Evolutionary conservation across 2,888 invertebrate genomes (phyloP), one percentile per base, ranked within the genome.

Genomic region (Melieria picta): DNA sequence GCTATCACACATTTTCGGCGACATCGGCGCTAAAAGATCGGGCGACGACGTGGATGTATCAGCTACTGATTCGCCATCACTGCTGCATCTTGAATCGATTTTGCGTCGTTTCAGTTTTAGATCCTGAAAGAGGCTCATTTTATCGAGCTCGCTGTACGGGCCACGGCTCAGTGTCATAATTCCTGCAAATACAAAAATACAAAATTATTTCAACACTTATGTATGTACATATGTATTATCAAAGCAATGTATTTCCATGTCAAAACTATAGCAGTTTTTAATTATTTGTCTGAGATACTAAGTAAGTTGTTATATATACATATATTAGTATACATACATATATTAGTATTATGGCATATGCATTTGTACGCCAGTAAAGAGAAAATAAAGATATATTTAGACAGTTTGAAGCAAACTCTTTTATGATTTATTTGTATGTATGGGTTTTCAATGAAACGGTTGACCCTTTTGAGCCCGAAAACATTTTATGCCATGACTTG

Each of bases 71-170:
- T 95, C 96, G 92, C 96, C 96, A 93, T 96, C 96, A 89, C 95
- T 95, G 89, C 95, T 95, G 90, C 96, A 95, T 90, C 97, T 92
- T 89, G 97, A 96, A 91, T 96, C 96, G 88, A 97, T 94, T 92
- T 97, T 96, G 90, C 96, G 94, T 90, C 97, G 93, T 92, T 97
- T 97, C 89, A 97, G 91, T 91, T 97, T 97, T 90, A 97, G 93
- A 91, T 97, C 96, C 93, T 97, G 96, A 91, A 96, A 97, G 90
- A 97, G 94, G 94, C 96, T 97, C 96, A 97, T 97, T 91, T 95
- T 95, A 94, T 95, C 95, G 91, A 95, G 94, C 93, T 95, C 95
- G 91, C 86, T 87, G 92, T 95, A 95, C 92, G 95, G 94, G 91
- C 94, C 93, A 92, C 94, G 94, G 93, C 95, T 95, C 92, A 95